A percentile compares a stretch with the other conserved stretches of the same genome.
These are phyloP conservation scores for Chrysemys picta DNA, from an alignment of 2,113 vertebrate genomes.

Conservation along the genomic window DNA sequence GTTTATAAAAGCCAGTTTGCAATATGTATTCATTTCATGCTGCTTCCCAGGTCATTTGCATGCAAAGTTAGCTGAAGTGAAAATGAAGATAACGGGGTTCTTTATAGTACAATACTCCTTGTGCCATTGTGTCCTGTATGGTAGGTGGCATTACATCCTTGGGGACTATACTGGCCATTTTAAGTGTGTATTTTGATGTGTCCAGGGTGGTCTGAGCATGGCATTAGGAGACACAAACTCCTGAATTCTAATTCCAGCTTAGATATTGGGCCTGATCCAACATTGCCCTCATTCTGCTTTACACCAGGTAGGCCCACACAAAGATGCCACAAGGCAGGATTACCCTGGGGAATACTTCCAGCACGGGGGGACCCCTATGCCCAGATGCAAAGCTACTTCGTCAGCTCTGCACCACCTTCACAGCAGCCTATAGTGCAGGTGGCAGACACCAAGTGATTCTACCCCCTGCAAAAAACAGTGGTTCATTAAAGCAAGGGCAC, in stretches of 20 bases:
- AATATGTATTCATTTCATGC: constrained; percentile 47
- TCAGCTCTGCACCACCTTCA: background rate
- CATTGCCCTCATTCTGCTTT: background rate
- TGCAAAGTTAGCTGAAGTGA: constrained; percentile 21
- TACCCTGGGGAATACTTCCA: background rate
- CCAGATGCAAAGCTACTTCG: background rate
- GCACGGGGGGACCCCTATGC: background rate
- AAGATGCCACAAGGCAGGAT: background rate
- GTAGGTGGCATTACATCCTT: background rate
- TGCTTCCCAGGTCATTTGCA: constrained; percentile 54
- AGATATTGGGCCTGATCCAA: background rate
- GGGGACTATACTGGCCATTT: background rate
- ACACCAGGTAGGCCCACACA: fast-evolving
- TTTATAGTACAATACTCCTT: background rate
- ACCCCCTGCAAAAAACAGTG: background rate
- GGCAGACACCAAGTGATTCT: background rate
- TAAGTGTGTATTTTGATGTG: background rate
- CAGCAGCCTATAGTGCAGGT: background rate
- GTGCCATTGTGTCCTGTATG: background rate
- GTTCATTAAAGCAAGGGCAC: background rate
- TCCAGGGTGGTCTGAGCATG: fast-evolving
- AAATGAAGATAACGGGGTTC: background rate
- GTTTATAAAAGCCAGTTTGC: constrained; percentile 29
- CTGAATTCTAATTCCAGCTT: background rate
- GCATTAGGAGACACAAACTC: background rate